A percentile compares a stretch with the other conserved stretches of the same genome.
Evolutionary conservation across 2,888 invertebrate genomes (phyloP).

Genomic region (Myopa testacea): DNA sequence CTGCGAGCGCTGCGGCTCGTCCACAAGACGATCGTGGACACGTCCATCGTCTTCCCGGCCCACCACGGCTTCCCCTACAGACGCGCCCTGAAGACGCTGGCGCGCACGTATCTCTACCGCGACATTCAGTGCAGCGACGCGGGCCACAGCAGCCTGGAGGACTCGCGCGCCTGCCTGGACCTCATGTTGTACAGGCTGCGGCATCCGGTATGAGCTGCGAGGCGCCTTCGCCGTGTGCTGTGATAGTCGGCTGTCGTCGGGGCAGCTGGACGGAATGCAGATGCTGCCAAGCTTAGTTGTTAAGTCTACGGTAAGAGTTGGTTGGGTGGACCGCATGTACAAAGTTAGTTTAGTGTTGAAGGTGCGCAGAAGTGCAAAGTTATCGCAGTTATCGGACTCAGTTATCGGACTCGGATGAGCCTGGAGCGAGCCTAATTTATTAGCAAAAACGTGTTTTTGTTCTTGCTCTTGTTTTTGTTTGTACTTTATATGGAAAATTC

Average conservation of each 20-base stretch:
- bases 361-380: not conserved
- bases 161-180: conserved; percentile 90
- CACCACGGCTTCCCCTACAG: conserved; percentile 84
- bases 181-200: conserved; percentile 83
- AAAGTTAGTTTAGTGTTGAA: conserved; percentile 4
- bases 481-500: not conserved
- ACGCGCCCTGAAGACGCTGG: conserved; percentile 83
- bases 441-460: not conserved
- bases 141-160: conserved; percentile 94
- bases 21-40: conserved; percentile 89
- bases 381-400: not conserved
- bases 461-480: not conserved
- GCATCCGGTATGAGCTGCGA: conserved; percentile 3
- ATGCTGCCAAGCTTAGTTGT: conserved; percentile 13
- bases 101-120: conserved; percentile 78
- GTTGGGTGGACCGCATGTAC: conserved; percentile 11
- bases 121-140: conserved; percentile 80
- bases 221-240: conserved; percentile 36
- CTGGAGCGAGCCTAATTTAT: not conserved
- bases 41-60: conserved; percentile 90
- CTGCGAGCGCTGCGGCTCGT: conserved; percentile 86
- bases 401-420: not conserved
- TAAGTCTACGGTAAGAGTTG: conserved; percentile 13
- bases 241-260: conserved; percentile 25
- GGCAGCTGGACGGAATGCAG: conserved; percentile 6